Percentiles rank a stretch among this genome's conserved stretches.
These are phyloP conservation scores for Eulacestoma nigropectus DNA, from an alignment of 2,113 vertebrate species.

Conservation along the genomic window DNA sequence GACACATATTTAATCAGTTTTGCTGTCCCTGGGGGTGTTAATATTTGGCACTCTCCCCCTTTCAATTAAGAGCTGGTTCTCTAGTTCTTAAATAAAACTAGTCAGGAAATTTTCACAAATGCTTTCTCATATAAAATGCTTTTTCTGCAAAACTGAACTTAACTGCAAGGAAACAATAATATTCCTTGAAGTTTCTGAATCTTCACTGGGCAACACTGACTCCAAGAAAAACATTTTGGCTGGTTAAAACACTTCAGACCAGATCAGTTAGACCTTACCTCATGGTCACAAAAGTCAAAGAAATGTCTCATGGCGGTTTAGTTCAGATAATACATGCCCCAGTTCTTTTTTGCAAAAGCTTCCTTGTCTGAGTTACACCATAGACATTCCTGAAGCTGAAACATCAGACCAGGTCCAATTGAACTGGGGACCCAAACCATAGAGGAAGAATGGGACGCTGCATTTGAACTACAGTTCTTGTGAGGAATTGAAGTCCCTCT, in stretches of 20 bases:
- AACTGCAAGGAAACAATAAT: background rate
- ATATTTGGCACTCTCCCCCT: slow-evolving; percentile 39
- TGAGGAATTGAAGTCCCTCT: background rate
- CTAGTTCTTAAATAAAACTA: slow-evolving; percentile 32
- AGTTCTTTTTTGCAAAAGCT: background rate
- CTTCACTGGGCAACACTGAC: background rate
- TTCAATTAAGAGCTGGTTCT: slow-evolving; percentile 41
- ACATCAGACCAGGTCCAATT: background rate
- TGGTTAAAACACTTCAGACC: background rate
- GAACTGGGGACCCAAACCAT: background rate
- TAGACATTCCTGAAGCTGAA: background rate
- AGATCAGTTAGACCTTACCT: background rate
- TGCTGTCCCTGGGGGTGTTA: slow-evolving; percentile 40
- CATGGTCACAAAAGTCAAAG: background rate
- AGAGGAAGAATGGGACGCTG: background rate
- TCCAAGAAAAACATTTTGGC: background rate
- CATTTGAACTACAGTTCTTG: background rate
- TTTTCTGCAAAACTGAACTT: slow-evolving; percentile 30
- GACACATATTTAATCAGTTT: slow-evolving; percentile 57
- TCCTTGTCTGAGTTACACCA: background rate
- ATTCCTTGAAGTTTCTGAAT: background rate
- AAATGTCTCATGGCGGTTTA: background rate
- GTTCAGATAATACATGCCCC: background rate
- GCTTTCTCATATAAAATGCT: background rate
- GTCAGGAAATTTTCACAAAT: slow-evolving; percentile 27